phyloP scores from a whole-genome alignment of 2,113 vertebrate species.

The Chionodraco myersi region DNA sequence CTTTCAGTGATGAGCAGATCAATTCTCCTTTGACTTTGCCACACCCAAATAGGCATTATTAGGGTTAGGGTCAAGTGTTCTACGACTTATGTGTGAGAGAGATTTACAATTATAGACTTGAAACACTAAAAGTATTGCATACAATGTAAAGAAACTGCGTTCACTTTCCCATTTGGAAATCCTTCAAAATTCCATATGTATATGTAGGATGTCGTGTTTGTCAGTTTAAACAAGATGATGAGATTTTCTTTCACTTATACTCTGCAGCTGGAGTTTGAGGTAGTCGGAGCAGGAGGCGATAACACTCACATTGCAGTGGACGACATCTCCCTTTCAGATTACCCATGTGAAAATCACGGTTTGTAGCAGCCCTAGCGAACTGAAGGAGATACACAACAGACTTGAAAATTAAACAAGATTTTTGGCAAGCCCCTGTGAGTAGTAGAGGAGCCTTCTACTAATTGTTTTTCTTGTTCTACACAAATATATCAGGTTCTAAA shows the following conservation, averaged over 20 bases:
- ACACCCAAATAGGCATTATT: too few relatives aligned
- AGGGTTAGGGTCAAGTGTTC: too few relatives aligned
- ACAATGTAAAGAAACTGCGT: too few relatives aligned
- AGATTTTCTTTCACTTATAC: neutral
- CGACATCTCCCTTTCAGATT: slow-evolving; percentile 81
- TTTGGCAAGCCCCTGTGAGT: too few relatives aligned
- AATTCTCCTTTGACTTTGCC: too few relatives aligned
- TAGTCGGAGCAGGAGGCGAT: slow-evolving; percentile 73
- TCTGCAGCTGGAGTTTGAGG: slow-evolving; percentile 88
- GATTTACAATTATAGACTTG: too few relatives aligned
- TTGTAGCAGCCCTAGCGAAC: slow-evolving; percentile 10
- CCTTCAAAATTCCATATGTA: too few relatives aligned
- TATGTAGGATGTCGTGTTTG: neutral
- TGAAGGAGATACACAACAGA: neutral
- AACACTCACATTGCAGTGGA: slow-evolving; percentile 85
- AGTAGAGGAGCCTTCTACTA: too few relatives aligned
- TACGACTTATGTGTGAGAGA: too few relatives aligned
- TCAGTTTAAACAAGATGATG: neutral
- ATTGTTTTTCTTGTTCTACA: neutral
- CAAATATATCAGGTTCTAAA: slow-evolving; percentile 63
- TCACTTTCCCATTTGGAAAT: too few relatives aligned
- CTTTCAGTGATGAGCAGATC: too few relatives aligned
- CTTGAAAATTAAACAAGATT: neutral
- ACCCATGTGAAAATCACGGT: slow-evolving; percentile 87
- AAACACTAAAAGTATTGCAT: too few relatives aligned